Evolutionary conservation across 2,113 vertebrate genomes (phyloP), one percentile per base, ranked within the genome.

Genomic region (Hemiscyllium ocellatum): DNA sequence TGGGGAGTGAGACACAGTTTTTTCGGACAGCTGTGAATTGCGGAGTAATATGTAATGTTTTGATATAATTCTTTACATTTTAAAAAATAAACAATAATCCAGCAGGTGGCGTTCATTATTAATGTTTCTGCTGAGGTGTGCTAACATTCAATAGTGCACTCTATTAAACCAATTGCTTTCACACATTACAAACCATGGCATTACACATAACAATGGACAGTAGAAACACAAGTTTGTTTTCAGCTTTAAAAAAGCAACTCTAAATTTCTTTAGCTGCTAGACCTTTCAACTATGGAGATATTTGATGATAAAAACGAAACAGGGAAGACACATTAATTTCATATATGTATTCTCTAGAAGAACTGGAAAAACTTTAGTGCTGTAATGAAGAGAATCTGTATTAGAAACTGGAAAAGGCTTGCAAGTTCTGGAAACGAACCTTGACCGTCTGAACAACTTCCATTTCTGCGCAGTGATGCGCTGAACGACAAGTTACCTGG

Each of bases 1-100:
- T 96, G 97, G 95, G 97, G 83, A 96, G 96, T 0, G 86, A 96
- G 96, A 96, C 97, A 96, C 96, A 96, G 96, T 97, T 96, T 96
- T 96, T 96, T 96, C 96, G 96, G 96, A 97, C 95, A 96, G 96
- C 96, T 96, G 96, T 0, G 94, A 95, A 95, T 95, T 95, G 94
- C 69, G 89, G 95, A 96, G 95, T 87, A 96, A 96, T 80, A 97
- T 13, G 90, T 91, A 96, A 22, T 96, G 95, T 95, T 97, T 96
- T 96, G 80, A 56, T 95, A 76, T 52, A 72, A 95, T 70, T 47
- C 69, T 95, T 95, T 33, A 72, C 47, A 94, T 26, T 37, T 26
- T 12, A n/a, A 97, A 96, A 97, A 97, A 66, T 68, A 95, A 47
- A 52, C 69, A 72, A 95, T 72, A 72, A 95, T 52, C 69, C 94